Percentiles rank a stretch among this genome's conserved stretches.
Conservation (phyloP, 1,140 invertebrate genomes). For the Drosophila ambigua region DNA sequence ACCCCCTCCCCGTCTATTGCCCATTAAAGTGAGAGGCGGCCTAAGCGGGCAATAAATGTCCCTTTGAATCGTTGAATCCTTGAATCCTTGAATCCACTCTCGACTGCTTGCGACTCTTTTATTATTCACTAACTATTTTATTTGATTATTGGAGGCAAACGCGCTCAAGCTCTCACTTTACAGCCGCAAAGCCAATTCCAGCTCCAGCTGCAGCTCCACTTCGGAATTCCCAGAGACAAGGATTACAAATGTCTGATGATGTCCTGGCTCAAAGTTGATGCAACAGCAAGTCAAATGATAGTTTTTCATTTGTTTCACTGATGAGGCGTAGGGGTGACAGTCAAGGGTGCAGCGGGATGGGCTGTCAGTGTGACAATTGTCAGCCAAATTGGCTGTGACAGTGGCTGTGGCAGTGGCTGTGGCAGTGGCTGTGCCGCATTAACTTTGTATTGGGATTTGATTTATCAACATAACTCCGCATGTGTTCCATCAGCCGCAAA, state of each 20-base stretch:
- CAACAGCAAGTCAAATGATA: background rate
- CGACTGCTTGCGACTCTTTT: constrained; percentile 58
- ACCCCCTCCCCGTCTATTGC: constrained; percentile 43
- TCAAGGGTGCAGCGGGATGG: background rate
- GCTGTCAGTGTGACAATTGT: constrained; percentile 54
- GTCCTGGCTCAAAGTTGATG: constrained; percentile 25
- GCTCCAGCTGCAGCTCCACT: too few species aligned
- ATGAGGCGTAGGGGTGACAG: too few species aligned
- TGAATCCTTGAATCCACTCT: constrained; percentile 39
- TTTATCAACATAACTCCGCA: constrained; percentile 63
- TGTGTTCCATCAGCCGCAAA: constrained; percentile 30
- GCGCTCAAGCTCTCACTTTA: constrained; percentile 43
- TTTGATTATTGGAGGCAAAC: constrained; percentile 73
- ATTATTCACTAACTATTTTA: constrained; percentile 83
- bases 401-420: constrained; percentile 47
- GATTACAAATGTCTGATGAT: constrained; percentile 51
- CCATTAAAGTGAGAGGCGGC: constrained; percentile 64
- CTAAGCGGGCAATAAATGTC: constrained; percentile 72
- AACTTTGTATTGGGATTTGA: constrained; percentile 74
- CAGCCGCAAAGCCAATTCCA: constrained; percentile 48
- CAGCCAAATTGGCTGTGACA: constrained; percentile 74
- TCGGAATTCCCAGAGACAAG: constrained; percentile 34
- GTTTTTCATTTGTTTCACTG: background rate
- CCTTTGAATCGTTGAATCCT: constrained; percentile 15
- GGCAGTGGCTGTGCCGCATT: constrained; percentile 49